Percentiles rank a stretch among this genome's conserved stretches.
Evolutionary conservation across 2,113 vertebrate genomes (phyloP).

Genomic region (Pimephales promelas): DNA sequence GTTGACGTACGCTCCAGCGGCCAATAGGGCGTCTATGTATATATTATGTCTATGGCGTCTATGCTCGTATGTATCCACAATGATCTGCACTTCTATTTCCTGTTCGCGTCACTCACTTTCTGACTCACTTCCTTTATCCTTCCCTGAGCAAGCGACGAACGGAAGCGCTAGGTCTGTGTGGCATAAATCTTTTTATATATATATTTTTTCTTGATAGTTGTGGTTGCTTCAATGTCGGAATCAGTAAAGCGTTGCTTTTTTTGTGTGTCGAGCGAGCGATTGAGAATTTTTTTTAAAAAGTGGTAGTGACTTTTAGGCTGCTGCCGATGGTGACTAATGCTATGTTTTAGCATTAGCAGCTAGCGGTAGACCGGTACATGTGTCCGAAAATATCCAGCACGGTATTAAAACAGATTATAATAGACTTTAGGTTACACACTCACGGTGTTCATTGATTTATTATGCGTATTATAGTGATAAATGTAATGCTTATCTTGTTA

Average conservation of each 20-base stretch:
- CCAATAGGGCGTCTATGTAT: too few relatives aligned
- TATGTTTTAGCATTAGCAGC: slow-evolving; percentile 8
- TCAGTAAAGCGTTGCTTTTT: not conserved
- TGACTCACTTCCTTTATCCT: slow-evolving; percentile 11
- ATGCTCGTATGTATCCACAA: too few relatives aligned
- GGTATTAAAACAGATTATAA: not conserved
- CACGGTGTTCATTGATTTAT: not conserved
- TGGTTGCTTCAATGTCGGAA: not conserved
- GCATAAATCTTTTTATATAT: too few relatives aligned
- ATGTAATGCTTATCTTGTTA: not conserved
- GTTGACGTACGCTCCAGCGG: too few relatives aligned
- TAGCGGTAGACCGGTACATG: not conserved
- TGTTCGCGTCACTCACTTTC: not conserved
- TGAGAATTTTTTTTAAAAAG: not conserved
- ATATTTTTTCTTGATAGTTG: not conserved
- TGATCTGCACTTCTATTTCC: not conserved
- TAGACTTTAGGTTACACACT: not conserved
- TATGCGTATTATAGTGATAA: not conserved
- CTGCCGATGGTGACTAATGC: not conserved
- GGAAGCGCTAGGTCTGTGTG: slow-evolving; percentile 1
- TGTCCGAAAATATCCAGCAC: not conserved
- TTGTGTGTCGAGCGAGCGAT: not conserved
- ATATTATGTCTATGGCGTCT: too few relatives aligned
- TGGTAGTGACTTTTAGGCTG: not conserved
- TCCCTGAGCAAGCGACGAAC: not conserved